Percentiles rank a stretch among this genome's conserved stretches.
Evolutionary conservation across 2,888 invertebrate genomes (phyloP).

Genomic region (Dynastes maya): DNA sequence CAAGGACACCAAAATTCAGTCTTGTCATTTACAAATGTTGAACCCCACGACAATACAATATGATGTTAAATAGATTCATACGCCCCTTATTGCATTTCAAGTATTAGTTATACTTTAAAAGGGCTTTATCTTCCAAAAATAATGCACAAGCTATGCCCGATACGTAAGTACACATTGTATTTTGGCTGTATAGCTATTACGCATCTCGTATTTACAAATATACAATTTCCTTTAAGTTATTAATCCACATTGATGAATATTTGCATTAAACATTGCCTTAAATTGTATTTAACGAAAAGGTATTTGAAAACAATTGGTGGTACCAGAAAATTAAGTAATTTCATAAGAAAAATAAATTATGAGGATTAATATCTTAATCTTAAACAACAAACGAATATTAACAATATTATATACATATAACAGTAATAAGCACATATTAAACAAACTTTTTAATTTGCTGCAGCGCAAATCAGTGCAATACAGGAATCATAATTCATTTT

Average conservation of each 20-base stretch:
- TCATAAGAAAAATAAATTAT: neutral
- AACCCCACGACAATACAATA: neutral
- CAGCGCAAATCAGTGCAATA: neutral
- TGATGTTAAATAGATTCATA: neutral
- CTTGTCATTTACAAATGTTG: slow-evolving; percentile 32
- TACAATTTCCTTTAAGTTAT: neutral
- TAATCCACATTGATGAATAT: neutral
- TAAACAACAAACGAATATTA: slow-evolving; percentile 2
- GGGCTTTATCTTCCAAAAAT: neutral
- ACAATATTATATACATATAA: neutral
- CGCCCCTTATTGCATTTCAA: neutral
- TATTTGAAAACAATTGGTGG: too few relatives aligned
- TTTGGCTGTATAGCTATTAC: neutral
- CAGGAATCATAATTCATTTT: neutral
- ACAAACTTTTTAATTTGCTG: neutral
- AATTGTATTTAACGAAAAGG: too few relatives aligned
- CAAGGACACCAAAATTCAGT: slow-evolving; percentile 42
- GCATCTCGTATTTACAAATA: slow-evolving; percentile 2
- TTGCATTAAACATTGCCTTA: too few relatives aligned
- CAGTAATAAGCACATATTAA: slow-evolving; percentile 2
- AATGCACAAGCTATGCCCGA: slow-evolving; percentile 3
- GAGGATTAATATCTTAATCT: slow-evolving; percentile 8
- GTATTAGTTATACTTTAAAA: neutral
- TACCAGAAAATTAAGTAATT: too few relatives aligned
- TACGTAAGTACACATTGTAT: neutral